phyloP scores from a whole-genome alignment of 2,797 vertebrate species.

The Babyrousa celebensis region DNA sequence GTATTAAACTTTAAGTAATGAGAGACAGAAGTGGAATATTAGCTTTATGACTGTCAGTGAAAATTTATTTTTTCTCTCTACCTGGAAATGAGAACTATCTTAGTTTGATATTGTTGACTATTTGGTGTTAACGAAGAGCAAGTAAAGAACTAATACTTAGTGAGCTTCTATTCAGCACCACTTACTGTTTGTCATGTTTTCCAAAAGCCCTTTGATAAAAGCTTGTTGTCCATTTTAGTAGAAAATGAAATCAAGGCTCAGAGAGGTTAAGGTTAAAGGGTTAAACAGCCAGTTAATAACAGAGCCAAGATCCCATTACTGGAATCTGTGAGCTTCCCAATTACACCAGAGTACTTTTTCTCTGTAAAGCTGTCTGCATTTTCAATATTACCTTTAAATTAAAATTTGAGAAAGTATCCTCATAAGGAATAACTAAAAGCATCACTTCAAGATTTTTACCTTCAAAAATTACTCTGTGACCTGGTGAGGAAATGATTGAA shows the following conservation, averaged over 20 bases:
- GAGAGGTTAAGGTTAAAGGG: background rate
- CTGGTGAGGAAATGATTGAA: background rate
- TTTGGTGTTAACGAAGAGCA: background rate
- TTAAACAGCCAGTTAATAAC: background rate
- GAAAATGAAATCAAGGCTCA: conserved; percentile 30
- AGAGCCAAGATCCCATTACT: background rate
- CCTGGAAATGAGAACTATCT: background rate
- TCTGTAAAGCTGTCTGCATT: background rate
- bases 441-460: conserved; percentile 5
- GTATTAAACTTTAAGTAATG: background rate
- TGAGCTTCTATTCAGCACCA: background rate
- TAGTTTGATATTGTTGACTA: background rate
- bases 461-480: background rate
- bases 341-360: background rate
- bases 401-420: conserved; percentile 40
- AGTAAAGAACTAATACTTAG: background rate
- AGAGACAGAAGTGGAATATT: background rate
- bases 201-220: background rate
- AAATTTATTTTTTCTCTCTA: conserved; percentile 15
- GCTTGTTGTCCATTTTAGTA: background rate
- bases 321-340: background rate
- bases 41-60: background rate
- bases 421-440: background rate
- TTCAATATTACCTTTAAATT: conserved; percentile 39
- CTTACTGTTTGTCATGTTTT: background rate